These are phyloP conservation scores for Onychomys arenicola DNA, from an alignment of 2,797 vertebrate genomes.

Conservation along the genomic window DNA sequence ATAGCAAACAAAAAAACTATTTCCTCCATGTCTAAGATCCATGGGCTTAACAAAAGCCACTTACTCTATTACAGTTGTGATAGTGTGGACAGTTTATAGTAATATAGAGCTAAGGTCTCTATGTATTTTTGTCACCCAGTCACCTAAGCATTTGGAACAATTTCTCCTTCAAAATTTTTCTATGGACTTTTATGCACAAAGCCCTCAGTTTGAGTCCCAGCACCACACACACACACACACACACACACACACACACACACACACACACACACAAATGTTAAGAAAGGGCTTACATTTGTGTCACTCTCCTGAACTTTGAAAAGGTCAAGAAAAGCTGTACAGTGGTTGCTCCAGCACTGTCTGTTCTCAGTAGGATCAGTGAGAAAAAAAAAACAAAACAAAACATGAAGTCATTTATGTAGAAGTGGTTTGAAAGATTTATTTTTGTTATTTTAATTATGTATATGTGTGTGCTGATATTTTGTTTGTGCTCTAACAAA, in stretches of 20 bases:
- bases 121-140: not conserved
- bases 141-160: not conserved
- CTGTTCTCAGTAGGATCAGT: no score
- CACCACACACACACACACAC: not conserved
- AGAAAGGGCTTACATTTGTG: no score
- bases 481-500: no score
- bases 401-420: no score
- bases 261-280: not conserved
- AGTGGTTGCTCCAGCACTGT: no score
- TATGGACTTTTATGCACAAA: not conserved
- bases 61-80: conserved; percentile 6
- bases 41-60: not conserved
- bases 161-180: not conserved
- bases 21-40: not conserved
- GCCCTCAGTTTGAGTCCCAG: not conserved
- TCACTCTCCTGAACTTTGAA: no score
- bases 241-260: no score
- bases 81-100: not conserved
- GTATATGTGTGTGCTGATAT: no score
- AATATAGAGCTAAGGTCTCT: not conserved
- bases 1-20: not conserved
- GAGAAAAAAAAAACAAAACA: no score
- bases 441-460: no score
- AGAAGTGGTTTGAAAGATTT: no score
- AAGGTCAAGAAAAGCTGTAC: no score